Percentiles rank a stretch among this genome's conserved stretches.
Evolutionary conservation across 2,888 invertebrate species (phyloP).

Genomic region (Cremastobaeus sp.): DNA sequence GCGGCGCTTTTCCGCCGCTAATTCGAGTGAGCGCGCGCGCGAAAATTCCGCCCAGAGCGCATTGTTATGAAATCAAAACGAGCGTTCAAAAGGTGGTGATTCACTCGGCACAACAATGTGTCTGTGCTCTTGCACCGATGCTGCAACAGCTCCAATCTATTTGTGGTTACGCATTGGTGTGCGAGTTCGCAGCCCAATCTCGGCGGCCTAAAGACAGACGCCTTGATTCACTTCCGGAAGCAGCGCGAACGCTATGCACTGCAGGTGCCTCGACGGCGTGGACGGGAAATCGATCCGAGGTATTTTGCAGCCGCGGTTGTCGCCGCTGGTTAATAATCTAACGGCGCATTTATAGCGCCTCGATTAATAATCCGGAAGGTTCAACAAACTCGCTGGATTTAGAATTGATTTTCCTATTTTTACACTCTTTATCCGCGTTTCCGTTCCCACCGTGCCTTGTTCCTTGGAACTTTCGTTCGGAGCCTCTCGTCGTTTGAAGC

Average conservation of each 20-base stretch:
- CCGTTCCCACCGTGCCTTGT: neutral
- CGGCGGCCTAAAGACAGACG: conserved; percentile 26
- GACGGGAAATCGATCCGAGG: too few species aligned
- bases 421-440: conserved; percentile 10
- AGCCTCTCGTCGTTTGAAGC: conserved; percentile 7
- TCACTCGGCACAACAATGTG: conserved; percentile 46
- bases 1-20: too few species aligned
- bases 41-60: too few species aligned
- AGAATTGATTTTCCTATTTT: neutral
- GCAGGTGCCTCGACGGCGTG: too few species aligned
- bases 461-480: conserved; percentile 17
- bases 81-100: conserved; percentile 36
- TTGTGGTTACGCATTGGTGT: conserved; percentile 51
- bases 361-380: too few species aligned
- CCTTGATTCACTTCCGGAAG: conserved; percentile 32
- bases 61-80: conserved; percentile 29
- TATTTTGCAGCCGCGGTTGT: too few species aligned
- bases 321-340: too few species aligned
- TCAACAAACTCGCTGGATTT: neutral
- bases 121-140: conserved; percentile 37
- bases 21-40: too few species aligned
- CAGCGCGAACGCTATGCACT: too few species aligned
- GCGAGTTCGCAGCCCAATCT: conserved; percentile 35
- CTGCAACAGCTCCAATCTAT: conserved; percentile 56
- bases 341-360: too few species aligned